Percentiles rank a stretch among this genome's conserved stretches.
Evolutionary conservation across 2,888 invertebrate species (phyloP).

Genomic region (Psylliodes chrysocephalus): DNA sequence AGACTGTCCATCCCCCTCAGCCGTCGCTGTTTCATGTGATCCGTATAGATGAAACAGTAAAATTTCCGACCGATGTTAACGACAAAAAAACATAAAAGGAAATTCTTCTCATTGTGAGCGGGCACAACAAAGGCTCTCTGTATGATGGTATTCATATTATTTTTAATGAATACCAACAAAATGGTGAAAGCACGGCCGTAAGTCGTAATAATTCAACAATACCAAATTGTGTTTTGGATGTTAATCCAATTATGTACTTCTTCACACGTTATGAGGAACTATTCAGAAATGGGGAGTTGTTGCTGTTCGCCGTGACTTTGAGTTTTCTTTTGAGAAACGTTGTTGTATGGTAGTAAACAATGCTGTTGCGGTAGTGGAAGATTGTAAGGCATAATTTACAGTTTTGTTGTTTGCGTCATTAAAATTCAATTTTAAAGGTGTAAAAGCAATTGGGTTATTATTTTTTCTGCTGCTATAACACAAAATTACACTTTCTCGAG

Average conservation of each 20-base stretch:
- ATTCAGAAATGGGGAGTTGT: not conserved
- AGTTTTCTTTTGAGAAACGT: slow-evolving; percentile 3
- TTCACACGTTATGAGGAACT: slow-evolving; percentile 27
- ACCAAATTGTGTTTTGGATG: slow-evolving; percentile 33
- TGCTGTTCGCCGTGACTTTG: slow-evolving; percentile 5
- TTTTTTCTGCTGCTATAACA: too few species aligned
- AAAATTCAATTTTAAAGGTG: not conserved
- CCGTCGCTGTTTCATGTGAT: too few species aligned
- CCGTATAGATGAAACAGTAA: slow-evolving; percentile 6
- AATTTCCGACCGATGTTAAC: slow-evolving; percentile 17
- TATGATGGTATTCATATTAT: slow-evolving; percentile 36
- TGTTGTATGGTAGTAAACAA: not conserved
- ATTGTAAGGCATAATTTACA: not conserved
- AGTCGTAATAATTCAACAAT: slow-evolving; percentile 38
- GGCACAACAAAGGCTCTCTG: slow-evolving; percentile 33
- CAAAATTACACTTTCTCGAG: too few species aligned
- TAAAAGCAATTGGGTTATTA: not conserved
- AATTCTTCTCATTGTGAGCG: slow-evolving; percentile 27
- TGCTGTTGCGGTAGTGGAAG: not conserved
- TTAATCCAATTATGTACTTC: slow-evolving; percentile 37
- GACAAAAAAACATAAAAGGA: slow-evolving; percentile 14
- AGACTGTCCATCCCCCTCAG: too few species aligned
- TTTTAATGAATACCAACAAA: slow-evolving; percentile 35
- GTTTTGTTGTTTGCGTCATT: not conserved
- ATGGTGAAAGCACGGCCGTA: slow-evolving; percentile 32